Base-by-base conservation (phyloP, 2,113 vertebrate species). In the Pachyramphus minor region DNA sequence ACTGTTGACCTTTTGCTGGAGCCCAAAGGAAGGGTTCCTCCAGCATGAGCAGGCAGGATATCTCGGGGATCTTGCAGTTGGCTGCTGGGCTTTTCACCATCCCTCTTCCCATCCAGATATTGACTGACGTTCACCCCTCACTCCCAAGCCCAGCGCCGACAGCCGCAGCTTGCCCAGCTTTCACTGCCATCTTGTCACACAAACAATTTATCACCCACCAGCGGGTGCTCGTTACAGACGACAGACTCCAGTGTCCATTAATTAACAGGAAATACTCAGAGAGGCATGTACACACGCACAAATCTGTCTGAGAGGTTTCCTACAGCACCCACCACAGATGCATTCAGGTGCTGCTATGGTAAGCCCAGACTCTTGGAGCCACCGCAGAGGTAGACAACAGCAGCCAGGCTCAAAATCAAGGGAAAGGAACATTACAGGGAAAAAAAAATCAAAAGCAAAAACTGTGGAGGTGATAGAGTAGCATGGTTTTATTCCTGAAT, bases 191-290 rank as follows among this genome's bases (percentile, higher is more conserved):
- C 93, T 84, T 80, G 85, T 96, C 92, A 93, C n/a, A 83, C 56
- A 52, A 78, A 78, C 85, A 49, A 94, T 97, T 97, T 90, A 96
- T 94, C 93, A 93, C 87, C 75, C 4, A 0, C 78, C 90, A 95
- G 59, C 30, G 72, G 92, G 82, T 9, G 10, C 72, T 92, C 10
- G 7, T 88, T 94, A 90, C 82, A 86, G 92, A 83, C n/a, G 20
- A 88, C 93, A 96, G 95, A 91, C 95, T 97, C 82, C 92, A 92
- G 92, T 33, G 87, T 44, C 85, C 95, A 86, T 81, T 96, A 96
- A 96, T 95, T 95, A 95, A 96, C 74, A 87, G 78, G 87, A 94
- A 91, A 86, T 90, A 92, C 90, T 94, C 81, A 59, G 55, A 91
- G 71, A 95, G 59, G 45, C 93, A 73, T 4, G 71, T 11, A 69